Conservation (phyloP, 2,113 vertebrate genomes). For the Gopherus evgoodei region DNA sequence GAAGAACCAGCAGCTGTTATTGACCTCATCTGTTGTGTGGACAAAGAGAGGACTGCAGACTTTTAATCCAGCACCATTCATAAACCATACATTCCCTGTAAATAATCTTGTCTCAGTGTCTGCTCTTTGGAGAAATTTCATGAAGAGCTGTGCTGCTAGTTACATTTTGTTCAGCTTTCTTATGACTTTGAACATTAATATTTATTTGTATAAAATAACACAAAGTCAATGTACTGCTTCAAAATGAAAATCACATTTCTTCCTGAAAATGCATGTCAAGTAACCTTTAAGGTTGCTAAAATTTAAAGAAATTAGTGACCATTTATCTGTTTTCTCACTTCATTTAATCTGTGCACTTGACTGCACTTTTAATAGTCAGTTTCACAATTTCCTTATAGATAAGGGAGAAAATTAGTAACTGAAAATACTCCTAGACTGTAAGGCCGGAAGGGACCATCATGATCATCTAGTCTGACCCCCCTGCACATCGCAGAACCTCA, state of each 20-base stretch:
- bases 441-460: background rate
- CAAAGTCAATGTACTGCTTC: rapidly evolving
- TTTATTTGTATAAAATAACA: background rate
- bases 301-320: background rate
- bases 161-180: background rate
- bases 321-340: background rate
- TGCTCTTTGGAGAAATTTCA: background rate
- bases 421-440: background rate
- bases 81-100: background rate
- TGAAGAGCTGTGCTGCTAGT: background rate
- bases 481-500: background rate
- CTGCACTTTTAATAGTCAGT: background rate
- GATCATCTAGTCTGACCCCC: background rate
- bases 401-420: background rate
- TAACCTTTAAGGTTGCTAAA: background rate
- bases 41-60: background rate
- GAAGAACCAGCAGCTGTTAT: background rate
- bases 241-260: background rate
- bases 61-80: background rate
- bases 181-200: background rate
- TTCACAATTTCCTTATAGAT: background rate
- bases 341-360: background rate
- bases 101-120: background rate
- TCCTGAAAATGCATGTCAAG: background rate
- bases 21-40: background rate